Percentiles rank a stretch among this genome's conserved stretches.
Conservation (phyloP, 2,797 vertebrate species). For the Lacerta bilineata region DNA sequence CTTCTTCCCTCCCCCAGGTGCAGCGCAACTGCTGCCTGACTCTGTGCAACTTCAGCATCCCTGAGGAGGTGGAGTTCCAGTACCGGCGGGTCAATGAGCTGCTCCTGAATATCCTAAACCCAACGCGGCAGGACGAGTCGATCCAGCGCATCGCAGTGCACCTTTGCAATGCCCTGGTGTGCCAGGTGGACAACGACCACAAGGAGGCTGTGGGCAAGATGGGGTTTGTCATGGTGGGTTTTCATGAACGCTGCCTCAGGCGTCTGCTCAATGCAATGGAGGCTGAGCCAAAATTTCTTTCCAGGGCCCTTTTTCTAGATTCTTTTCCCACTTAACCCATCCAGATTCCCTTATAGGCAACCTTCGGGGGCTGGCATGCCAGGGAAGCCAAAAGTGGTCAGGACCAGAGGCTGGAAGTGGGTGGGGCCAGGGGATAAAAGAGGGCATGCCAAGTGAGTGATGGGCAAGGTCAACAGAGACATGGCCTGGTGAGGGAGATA, state of each 20-base stretch:
- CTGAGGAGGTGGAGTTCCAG: constrained; percentile 97
- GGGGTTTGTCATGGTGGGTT: constrained; percentile 95
- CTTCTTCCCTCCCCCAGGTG: constrained; percentile 80
- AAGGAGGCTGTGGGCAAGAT: constrained; percentile 99
- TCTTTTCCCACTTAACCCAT: not conserved
- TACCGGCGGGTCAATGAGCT: constrained; percentile 94
- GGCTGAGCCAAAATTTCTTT: too few relatives aligned
- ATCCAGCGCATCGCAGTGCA: constrained; percentile 98
- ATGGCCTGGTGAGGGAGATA: too few relatives aligned
- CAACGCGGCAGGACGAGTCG: constrained; percentile 93
- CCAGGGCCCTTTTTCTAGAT: not conserved
- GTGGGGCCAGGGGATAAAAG: too few relatives aligned
- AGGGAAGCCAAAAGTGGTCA: too few relatives aligned
- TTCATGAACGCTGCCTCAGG: not conserved
- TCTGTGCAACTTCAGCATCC: constrained; percentile 97
- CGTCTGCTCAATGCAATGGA: not conserved
- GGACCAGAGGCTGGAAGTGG: too few relatives aligned
- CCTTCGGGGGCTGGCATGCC: too few relatives aligned
- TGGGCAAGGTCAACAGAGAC: too few relatives aligned
- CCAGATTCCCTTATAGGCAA: too few relatives aligned
- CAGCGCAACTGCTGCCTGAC: constrained; percentile 98
- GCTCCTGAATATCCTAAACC: constrained; percentile 94
- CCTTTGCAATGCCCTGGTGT: constrained; percentile 97
- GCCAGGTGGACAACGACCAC: constrained; percentile 98
- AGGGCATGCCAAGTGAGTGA: too few relatives aligned